These are phyloP conservation scores for cattle (Bos taurus) DNA, from an alignment of 2,113 vertebrate species.

Conservation along the genomic window DNA sequence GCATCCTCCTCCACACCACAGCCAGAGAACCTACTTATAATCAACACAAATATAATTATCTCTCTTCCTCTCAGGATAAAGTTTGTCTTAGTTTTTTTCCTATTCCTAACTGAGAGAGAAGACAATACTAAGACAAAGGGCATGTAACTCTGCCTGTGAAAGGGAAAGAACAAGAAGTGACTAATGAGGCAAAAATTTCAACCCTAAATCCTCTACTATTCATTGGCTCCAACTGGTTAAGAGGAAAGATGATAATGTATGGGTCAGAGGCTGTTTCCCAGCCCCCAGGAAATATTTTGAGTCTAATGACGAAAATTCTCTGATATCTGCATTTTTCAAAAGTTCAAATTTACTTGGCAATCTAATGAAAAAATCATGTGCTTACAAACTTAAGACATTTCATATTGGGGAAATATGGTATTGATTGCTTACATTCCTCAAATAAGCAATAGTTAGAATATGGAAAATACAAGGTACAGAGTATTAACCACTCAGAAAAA, in stretches of 20 bases:
- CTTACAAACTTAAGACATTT: not conserved
- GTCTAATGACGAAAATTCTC: not conserved
- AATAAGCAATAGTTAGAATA: not conserved
- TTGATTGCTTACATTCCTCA: not conserved
- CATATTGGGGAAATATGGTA: not conserved
- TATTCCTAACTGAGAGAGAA: not conserved
- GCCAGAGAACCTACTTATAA: too few relatives aligned
- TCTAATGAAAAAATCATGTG: not conserved
- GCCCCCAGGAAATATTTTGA: not conserved
- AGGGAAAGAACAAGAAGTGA: not conserved
- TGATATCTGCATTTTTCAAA: not conserved
- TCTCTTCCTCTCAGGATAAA: not conserved
- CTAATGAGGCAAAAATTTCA: not conserved
- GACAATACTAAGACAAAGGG: not conserved
- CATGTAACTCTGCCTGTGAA: not conserved
- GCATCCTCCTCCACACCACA: not conserved
- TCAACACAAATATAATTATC: not conserved
- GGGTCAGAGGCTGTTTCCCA: not conserved
- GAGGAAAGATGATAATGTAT: not conserved
- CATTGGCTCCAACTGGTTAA: not conserved
- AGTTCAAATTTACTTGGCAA: not conserved
- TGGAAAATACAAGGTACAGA: not conserved
- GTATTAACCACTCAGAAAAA: not conserved
- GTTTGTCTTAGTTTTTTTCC: not conserved
- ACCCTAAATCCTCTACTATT: not conserved